Evolutionary conservation across 2,797 vertebrate genomes (phyloP), one percentile per base, ranked within the genome.

Genomic region (Propithecus deckenii): DNA sequence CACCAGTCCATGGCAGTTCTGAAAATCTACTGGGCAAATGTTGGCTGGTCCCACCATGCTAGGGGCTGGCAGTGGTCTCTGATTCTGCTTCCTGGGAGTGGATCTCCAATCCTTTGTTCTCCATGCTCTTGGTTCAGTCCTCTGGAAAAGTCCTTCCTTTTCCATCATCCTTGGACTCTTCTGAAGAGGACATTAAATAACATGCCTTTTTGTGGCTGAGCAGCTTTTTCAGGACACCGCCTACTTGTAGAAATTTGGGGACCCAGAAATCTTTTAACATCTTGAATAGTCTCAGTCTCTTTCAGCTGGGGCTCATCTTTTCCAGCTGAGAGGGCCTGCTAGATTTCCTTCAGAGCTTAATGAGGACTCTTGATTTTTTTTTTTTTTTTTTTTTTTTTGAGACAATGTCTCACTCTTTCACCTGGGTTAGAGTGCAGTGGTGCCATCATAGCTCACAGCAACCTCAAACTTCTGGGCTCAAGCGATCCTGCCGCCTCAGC

Each of bases 351-450:
- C 67, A 55, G 72, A 76, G 13, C 38, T 84, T 91, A 63, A 32
- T 85, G 48, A 95, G 91, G 32, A 94, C 38, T 20, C 23, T 57
- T 95, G 32, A 65, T 85, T 96, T 87, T 89, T 23, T 57, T 57
- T 23, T 59, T 57, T n/a, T n/a, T n/a, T n/a, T n/a, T n/a, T n/a
- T 59, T 59, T 57, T 59, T 59, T 59, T 59, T 59, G 20, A 55
- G 52, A 55, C 20, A 55, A 18, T 8, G 7, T 22, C 20, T 55
- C 52, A 7, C 50, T 52, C 17, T 52, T 17, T 52, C 50, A 2
- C 52, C 52, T 55, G 52, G 52, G 52, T 20, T 55, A 55, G 52
- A 55, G 20, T 55, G 18, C 20, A 22, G 20, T 55, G 20, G 52
- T 22, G 52, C 20, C 52, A 55, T 55, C 20, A 55, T 22, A 55